A percentile compares a stretch with the other conserved stretches of the same genome.
Evolutionary conservation across 2,797 vertebrate genomes (phyloP).

Genomic region (Nyctibius grandis): DNA sequence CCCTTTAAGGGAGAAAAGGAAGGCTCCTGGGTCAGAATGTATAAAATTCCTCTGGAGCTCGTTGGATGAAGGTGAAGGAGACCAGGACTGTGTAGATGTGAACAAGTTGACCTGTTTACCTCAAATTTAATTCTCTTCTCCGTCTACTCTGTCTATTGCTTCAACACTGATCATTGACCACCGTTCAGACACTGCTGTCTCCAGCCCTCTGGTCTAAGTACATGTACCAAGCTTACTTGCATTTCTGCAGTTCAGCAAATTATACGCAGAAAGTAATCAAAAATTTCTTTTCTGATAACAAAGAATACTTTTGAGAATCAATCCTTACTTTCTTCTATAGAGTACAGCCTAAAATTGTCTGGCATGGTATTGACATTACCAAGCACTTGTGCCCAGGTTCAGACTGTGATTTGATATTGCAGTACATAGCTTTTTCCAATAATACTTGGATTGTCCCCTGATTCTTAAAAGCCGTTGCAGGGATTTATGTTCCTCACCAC

Average conservation of each 20-base stretch:
- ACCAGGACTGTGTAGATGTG: background rate
- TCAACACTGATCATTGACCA: background rate
- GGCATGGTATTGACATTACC: background rate
- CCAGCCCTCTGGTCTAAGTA: background rate
- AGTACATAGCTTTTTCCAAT: background rate
- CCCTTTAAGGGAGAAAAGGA: background rate
- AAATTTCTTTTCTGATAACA: background rate
- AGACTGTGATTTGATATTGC: background rate
- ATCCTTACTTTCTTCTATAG: background rate
- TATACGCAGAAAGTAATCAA: background rate
- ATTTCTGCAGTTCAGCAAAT: background rate
- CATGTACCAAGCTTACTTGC: background rate
- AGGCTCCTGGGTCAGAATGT: background rate
- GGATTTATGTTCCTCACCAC: background rate
- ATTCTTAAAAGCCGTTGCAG: background rate
- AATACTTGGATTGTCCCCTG: background rate
- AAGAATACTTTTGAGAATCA: background rate
- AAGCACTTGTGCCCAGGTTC: background rate
- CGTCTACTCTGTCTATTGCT: background rate
- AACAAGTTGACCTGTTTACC: background rate
- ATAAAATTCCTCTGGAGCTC: background rate
- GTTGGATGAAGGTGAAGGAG: background rate
- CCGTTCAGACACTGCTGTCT: background rate
- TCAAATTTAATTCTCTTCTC: background rate
- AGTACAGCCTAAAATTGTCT: background rate